These are phyloP conservation scores for Lytechinus pictus DNA, from an alignment of 35 echinoderm and acorn worm genomes.

Conservation along the genomic window DNA sequence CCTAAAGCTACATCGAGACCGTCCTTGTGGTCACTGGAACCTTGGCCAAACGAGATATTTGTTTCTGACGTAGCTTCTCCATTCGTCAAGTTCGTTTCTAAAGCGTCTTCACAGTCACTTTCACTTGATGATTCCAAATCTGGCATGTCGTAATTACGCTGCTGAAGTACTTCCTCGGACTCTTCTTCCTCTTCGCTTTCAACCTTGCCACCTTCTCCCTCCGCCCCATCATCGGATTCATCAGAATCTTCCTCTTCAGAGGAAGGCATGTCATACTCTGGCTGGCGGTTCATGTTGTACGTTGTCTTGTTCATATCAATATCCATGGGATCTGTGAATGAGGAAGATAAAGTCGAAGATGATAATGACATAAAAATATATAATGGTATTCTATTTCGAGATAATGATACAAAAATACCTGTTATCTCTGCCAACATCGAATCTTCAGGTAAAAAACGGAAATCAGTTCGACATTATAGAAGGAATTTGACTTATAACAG, in stretches of 20 bases:
- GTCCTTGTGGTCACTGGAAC: background rate
- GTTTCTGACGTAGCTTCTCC: background rate
- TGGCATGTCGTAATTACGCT: slow-evolving; percentile 38
- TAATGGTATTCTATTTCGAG: too few relatives aligned
- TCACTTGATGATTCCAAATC: background rate
- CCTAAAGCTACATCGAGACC: background rate
- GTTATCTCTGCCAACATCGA: too few relatives aligned
- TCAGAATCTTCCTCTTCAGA: slow-evolving; percentile 49
- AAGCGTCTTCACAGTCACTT: slow-evolving; percentile 13
- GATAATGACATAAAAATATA: background rate
- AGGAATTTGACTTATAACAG: too few relatives aligned
- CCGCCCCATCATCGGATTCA: slow-evolving; percentile 53
- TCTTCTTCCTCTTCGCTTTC: slow-evolving; percentile 36
- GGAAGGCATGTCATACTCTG: slow-evolving; percentile 69
- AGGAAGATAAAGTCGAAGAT: background rate
- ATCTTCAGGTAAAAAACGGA: too few relatives aligned
- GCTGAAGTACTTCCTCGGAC: background rate
- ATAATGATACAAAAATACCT: too few relatives aligned
- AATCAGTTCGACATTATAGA: too few relatives aligned
- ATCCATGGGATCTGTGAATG: slow-evolving; percentile 58
- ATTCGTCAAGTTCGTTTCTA: background rate
- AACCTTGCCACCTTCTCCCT: slow-evolving; percentile 56
- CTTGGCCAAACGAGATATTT: background rate
- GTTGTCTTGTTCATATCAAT: slow-evolving; percentile 70
- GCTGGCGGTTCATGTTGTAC: slow-evolving; percentile 84